Evolutionary conservation across 2,113 vertebrate genomes (phyloP).

Genomic region (Lamprologus lemairii): DNA sequence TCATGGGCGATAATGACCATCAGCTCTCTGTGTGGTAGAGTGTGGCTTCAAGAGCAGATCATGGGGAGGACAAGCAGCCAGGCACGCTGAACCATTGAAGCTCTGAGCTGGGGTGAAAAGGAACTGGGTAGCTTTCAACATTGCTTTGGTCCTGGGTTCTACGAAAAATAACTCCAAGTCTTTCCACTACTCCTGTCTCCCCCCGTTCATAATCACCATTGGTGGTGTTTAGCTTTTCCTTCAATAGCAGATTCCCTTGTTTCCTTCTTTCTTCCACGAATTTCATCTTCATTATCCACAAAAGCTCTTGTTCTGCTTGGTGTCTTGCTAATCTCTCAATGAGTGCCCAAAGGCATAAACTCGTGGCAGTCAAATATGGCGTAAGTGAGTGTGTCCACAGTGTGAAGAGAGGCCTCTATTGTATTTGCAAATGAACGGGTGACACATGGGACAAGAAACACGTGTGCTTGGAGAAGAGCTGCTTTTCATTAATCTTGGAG

Average conservation of each 20-base stretch:
- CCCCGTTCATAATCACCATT: background rate
- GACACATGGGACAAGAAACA: background rate
- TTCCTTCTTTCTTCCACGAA: background rate
- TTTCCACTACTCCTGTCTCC: background rate
- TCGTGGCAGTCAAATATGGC: background rate
- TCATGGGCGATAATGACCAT: constrained; percentile 23
- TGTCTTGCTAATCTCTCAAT: background rate
- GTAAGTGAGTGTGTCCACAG: background rate
- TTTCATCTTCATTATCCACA: background rate
- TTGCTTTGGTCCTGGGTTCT: background rate
- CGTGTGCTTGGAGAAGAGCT: background rate
- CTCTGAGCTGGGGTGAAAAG: background rate
- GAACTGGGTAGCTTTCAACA: background rate
- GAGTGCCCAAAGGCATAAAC: background rate
- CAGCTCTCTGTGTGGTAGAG: background rate
- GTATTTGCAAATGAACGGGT: background rate
- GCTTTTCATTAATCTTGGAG: constrained; percentile 36
- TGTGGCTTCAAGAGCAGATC: background rate
- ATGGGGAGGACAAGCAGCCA: background rate
- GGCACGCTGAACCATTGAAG: background rate
- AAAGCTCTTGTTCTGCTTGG: background rate
- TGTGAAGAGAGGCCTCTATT: background rate
- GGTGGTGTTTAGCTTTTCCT: background rate
- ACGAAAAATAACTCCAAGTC: background rate
- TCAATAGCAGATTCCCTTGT: background rate